phyloP scores from a whole-genome alignment of 2,113 vertebrate species.

The Hoplias malabaricus region DNA sequence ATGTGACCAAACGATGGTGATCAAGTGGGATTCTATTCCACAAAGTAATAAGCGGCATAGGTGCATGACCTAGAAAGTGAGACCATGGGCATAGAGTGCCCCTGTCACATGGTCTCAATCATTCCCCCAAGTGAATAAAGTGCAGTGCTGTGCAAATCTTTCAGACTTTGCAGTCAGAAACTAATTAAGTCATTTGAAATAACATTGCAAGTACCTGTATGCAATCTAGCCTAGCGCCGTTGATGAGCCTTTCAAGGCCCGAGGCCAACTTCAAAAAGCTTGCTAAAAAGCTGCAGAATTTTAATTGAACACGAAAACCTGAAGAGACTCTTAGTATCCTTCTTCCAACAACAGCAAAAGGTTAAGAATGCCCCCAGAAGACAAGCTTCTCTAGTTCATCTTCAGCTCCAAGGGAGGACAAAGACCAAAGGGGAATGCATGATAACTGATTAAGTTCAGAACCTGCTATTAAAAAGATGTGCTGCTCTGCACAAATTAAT shows the following conservation, averaged over 20 bases:
- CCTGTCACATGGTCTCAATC: slow-evolving; percentile 75
- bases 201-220: slow-evolving; percentile 75
- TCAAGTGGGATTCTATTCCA: slow-evolving; percentile 61
- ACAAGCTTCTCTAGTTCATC: slow-evolving; percentile 17
- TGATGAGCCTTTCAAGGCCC: slow-evolving; percentile 71
- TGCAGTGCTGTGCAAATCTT: slow-evolving; percentile 46
- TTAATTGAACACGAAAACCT: slow-evolving; percentile 55
- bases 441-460: slow-evolving; percentile 26
- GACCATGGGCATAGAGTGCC: slow-evolving; percentile 66
- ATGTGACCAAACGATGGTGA: slow-evolving; percentile 40
- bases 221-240: slow-evolving; percentile 71
- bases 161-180: slow-evolving; percentile 66
- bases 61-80: slow-evolving; percentile 79
- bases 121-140: slow-evolving; percentile 56
- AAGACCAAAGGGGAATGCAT: slow-evolving; percentile 13
- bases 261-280: slow-evolving; percentile 72
- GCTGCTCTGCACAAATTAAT: neutral
- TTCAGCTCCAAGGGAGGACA: slow-evolving; percentile 30
- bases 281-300: slow-evolving; percentile 42
- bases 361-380: slow-evolving; percentile 42
- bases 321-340: slow-evolving; percentile 36
- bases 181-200: slow-evolving; percentile 82
- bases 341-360: slow-evolving; percentile 48
- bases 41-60: slow-evolving; percentile 68
- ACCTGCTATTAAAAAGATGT: neutral